Percentiles rank a stretch among this genome's conserved stretches.
phyloP scores from a whole-genome alignment of 2,888 invertebrate species.

The Eristalis tenax region DNA sequence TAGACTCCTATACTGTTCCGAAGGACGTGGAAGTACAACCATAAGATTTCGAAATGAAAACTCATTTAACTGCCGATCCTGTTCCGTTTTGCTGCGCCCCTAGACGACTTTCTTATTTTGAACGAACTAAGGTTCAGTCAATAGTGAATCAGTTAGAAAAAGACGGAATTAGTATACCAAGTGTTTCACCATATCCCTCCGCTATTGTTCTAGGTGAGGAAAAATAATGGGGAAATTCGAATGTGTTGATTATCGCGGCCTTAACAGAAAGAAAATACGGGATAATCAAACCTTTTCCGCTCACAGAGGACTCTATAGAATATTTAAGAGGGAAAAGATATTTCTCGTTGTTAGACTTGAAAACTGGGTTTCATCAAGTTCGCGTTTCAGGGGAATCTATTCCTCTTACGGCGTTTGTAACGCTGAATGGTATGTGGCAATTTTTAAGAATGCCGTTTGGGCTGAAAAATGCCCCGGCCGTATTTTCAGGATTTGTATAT shows the following conservation, averaged over 20 bases:
- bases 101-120: neutral
- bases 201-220: neutral
- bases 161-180: conserved; percentile 1
- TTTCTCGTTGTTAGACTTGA: neutral
- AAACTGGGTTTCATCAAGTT: neutral
- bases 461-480: conserved; percentile 21
- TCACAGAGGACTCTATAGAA: conserved; percentile 8
- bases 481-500: neutral
- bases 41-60: neutral
- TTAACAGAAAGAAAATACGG: neutral
- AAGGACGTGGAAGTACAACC: conserved; percentile 4
- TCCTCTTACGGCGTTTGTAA: neutral
- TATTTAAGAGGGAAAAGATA: neutral
- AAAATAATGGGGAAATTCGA: conserved; percentile 2
- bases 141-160: neutral
- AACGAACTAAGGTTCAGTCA: neutral
- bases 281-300: conserved; percentile 2
- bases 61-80: neutral
- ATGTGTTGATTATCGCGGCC: neutral
- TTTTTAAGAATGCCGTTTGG: neutral
- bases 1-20: neutral
- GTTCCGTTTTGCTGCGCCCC: neutral
- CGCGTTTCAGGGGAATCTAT: neutral
- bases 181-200: neutral
- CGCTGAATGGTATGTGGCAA: neutral